A percentile compares a stretch with the other conserved stretches of the same genome.
Evolutionary conservation across 92 coral and sea anemone genomes (phyloP).

Genomic region (Galaxea fascicularis): DNA sequence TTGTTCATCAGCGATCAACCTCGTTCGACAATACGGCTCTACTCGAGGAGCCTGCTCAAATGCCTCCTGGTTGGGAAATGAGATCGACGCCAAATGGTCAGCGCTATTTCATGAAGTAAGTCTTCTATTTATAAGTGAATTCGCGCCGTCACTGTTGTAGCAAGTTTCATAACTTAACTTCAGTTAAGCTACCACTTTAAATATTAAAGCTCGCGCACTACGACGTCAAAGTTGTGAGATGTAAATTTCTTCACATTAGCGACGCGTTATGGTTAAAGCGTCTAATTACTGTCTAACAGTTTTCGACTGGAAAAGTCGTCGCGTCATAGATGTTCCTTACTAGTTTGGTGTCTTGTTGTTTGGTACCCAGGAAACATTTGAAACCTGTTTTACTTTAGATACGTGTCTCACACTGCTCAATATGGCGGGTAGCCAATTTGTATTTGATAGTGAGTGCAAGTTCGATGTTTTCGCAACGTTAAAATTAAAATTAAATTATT

Average conservation of each 20-base stretch:
- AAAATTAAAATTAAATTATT: constrained; percentile 42
- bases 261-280: constrained; percentile 21
- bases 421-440: constrained; percentile 85
- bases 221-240: constrained; percentile 41
- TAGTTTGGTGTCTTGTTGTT: constrained; percentile 51
- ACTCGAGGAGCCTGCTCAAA: constrained; percentile 76
- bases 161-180: constrained; percentile 39
- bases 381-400: constrained; percentile 72
- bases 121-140: not conserved
- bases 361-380: constrained; percentile 16
- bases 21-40: constrained; percentile 82
- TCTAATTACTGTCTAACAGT: constrained; percentile 23
- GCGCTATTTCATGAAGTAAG: constrained; percentile 98
- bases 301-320: constrained; percentile 19
- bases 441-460: constrained; percentile 37
- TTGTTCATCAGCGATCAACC: constrained; percentile 80
- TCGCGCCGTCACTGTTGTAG: not conserved
- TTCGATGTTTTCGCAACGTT: constrained; percentile 27
- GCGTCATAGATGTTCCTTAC: not conserved
- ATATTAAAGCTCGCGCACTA: constrained; percentile 71
- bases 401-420: constrained; percentile 66
- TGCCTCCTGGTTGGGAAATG: constrained; percentile 99
- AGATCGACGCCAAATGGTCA: constrained; percentile 87
- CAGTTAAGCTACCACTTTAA: constrained; percentile 64
- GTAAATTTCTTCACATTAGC: constrained; percentile 44